phyloP scores from a whole-genome alignment of 2,888 invertebrate genomes.

The Drosophila antonietae region DNA sequence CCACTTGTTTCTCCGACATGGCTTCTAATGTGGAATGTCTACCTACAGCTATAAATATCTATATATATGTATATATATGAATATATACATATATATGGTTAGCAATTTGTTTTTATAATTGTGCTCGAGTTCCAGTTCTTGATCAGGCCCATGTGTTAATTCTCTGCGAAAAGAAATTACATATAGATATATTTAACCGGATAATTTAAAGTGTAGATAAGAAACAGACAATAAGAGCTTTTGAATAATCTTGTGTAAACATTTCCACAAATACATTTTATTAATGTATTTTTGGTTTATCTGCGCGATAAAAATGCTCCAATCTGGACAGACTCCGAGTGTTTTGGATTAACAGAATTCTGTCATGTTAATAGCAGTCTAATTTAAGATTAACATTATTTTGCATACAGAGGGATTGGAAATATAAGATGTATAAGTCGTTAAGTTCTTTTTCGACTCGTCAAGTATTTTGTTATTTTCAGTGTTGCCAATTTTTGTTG shows the following conservation, averaged over 20 bases:
- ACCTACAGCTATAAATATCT: conserved; percentile 1
- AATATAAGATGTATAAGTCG: too few species aligned
- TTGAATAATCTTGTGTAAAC: conserved; percentile 24
- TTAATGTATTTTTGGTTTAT: conserved; percentile 12
- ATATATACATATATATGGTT: conserved; percentile 12
- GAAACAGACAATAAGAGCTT: neutral
- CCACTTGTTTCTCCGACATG: conserved; percentile 30
- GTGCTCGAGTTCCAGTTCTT: conserved; percentile 5
- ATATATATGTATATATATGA: neutral
- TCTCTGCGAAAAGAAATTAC: conserved; percentile 23
- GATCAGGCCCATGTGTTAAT: conserved; percentile 47
- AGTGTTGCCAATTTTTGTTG: too few species aligned
- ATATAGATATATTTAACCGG: neutral
- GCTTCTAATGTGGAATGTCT: conserved; percentile 26
- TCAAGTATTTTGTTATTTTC: neutral
- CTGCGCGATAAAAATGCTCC: neutral
- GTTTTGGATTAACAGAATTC: neutral
- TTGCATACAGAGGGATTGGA: neutral
- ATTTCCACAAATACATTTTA: conserved; percentile 8
- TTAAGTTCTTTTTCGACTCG: neutral
- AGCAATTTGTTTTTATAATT: neutral
- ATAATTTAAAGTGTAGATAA: conserved; percentile 14
- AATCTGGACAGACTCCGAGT: neutral
- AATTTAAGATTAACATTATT: neutral
- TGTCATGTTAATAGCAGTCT: conserved; percentile 3